Conservation (phyloP, 2,797 vertebrate genomes). For the Alauda arvensis region DNA sequence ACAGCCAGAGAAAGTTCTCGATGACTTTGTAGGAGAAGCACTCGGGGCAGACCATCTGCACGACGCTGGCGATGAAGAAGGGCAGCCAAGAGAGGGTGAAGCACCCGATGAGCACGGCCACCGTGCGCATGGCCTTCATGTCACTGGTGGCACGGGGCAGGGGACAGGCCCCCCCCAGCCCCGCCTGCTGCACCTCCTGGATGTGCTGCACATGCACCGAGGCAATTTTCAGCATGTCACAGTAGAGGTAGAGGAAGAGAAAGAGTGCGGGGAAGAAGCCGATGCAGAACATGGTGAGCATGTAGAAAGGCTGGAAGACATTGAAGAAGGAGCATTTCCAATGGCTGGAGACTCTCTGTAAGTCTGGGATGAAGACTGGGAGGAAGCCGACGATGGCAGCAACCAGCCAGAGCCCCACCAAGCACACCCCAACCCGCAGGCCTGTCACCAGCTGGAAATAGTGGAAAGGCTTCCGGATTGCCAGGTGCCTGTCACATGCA, state of each 20-base stretch:
- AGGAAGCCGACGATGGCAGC: slow-evolving; percentile 79
- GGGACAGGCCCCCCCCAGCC: not conserved
- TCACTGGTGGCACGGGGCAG: slow-evolving; percentile 62
- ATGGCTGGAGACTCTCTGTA: slow-evolving; percentile 65
- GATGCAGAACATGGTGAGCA: slow-evolving; percentile 75
- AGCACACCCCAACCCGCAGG: slow-evolving; percentile 48
- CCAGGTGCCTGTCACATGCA: slow-evolving; percentile 86
- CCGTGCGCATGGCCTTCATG: slow-evolving; percentile 83
- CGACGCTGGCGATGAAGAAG: slow-evolving; percentile 81
- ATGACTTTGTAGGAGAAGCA: slow-evolving; percentile 76
- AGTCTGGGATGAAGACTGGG: slow-evolving; percentile 71
- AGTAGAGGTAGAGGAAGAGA: slow-evolving; percentile 87
- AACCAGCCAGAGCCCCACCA: slow-evolving; percentile 78
- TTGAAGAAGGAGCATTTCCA: slow-evolving; percentile 84
- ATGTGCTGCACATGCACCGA: slow-evolving; percentile 83
- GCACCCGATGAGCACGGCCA: slow-evolving; percentile 83
- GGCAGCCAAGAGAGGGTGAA: slow-evolving; percentile 88
- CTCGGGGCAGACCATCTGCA: slow-evolving; percentile 74
- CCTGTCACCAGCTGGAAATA: slow-evolving; percentile 78
- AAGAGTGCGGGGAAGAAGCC: slow-evolving; percentile 84
- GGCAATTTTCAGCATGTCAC: slow-evolving; percentile 89
- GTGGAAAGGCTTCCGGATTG: slow-evolving; percentile 85
- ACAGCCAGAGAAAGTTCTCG: slow-evolving; percentile 84
- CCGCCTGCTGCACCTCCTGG: slow-evolving; percentile 56
- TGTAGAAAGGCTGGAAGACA: slow-evolving; percentile 73